A percentile compares a stretch with the other conserved stretches of the same genome.
Conservation (phyloP, 2,113 vertebrate species). For the human region GRCh38 chr5:30877501-30878000, state of each 20-base stretch:
- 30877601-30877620: too few species aligned
- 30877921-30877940: not conserved
- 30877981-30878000: not conserved
- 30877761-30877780: not conserved
- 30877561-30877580: not conserved
- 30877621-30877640: not conserved
- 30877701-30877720: not conserved
- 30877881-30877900: not conserved
- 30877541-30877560: not conserved
- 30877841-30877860: not conserved
- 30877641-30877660: not conserved
- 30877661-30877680: not conserved
- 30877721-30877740: not conserved
- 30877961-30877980: not conserved
- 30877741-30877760: not conserved
- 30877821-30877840: too few species aligned
- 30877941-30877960: not conserved
- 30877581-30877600: not conserved
- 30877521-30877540: not conserved
- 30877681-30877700: not conserved
- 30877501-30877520: not conserved
- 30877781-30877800: not conserved
- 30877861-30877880: not conserved
- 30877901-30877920: not conserved
- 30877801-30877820: not conserved